A percentile compares a stretch with the other conserved stretches of the same genome.
These are phyloP conservation scores for Phasia obesa DNA, from an alignment of 2,888 invertebrate species.

Conservation along the genomic window DNA sequence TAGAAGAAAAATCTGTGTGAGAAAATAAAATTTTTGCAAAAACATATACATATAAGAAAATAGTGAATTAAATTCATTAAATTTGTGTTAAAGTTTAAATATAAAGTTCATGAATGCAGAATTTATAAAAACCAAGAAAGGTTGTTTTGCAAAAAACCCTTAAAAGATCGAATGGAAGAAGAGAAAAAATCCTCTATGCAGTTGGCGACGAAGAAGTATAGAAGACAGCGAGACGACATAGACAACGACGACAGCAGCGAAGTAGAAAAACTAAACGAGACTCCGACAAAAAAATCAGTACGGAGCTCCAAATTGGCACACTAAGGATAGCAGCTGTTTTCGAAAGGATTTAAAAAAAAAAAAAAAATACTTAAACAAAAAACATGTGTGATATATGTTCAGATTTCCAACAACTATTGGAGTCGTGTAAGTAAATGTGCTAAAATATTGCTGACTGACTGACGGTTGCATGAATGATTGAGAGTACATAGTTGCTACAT, in stretches of 20 bases:
- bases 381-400: conserved; percentile 97
- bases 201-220: conserved; percentile 70
- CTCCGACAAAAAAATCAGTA: conserved; percentile 31
- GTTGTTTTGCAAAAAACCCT: conserved; percentile 43
- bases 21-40: conserved; percentile 55
- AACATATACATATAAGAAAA: conserved; percentile 39
- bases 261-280: conserved; percentile 61
- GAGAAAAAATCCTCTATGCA: conserved; percentile 58
- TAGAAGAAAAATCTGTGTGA: conserved; percentile 57
- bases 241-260: conserved; percentile 66
- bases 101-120: conserved; percentile 51
- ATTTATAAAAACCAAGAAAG: conserved; percentile 58
- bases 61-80: conserved; percentile 60
- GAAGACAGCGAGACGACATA: conserved; percentile 62
- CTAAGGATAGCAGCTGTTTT: conserved; percentile 46
- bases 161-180: conserved; percentile 70
- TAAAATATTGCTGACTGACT: background rate
- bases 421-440: conserved; percentile 87
- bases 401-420: conserved; percentile 95
- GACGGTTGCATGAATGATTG: conserved; percentile 26
- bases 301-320: conserved; percentile 36
- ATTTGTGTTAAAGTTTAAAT: conserved; percentile 44
- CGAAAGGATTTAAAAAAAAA: conserved; percentile 37
- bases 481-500: conserved; percentile 14
- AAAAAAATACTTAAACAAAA: conserved; percentile 44